These are phyloP conservation scores for Mus spicilegus DNA, from an alignment of 2,113 vertebrate species.

Conservation along the genomic window DNA sequence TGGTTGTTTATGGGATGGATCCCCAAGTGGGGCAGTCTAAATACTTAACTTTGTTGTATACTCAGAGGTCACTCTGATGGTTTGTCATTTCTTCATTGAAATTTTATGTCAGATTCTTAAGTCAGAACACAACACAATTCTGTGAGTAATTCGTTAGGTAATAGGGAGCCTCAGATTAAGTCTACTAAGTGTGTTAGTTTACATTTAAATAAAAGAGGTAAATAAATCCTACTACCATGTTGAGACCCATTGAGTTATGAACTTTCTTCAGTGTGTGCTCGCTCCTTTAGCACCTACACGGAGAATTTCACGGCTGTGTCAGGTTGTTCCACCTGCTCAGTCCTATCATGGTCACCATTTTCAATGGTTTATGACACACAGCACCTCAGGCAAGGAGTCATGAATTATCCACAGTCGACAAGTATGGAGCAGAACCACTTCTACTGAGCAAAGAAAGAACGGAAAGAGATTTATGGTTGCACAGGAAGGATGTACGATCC, in stretches of 20 bases:
- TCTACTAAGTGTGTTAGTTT: background rate
- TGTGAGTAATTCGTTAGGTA: background rate
- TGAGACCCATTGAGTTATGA: background rate
- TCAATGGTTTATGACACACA: background rate
- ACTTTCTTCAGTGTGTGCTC: background rate
- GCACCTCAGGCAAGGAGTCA: background rate
- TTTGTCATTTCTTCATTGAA: constrained; percentile 1
- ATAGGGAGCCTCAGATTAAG: background rate
- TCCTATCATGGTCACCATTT: rapidly evolving
- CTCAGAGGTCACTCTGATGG: background rate
- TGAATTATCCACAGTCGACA: background rate
- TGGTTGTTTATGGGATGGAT: no score
- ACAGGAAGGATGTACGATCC: background rate
- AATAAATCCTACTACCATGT: background rate
- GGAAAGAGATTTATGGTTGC: background rate
- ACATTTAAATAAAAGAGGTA: background rate
- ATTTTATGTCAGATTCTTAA: background rate
- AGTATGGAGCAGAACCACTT: background rate
- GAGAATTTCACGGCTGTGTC: background rate
- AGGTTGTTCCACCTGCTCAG: background rate
- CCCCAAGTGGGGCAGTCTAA: background rate
- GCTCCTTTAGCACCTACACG: background rate
- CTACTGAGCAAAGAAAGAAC: background rate
- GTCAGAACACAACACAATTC: background rate
- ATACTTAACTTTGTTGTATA: background rate